A percentile compares a stretch with the other conserved stretches of the same genome.
phyloP scores from a whole-genome alignment of 64 coral and sea anemone species.

The Stichodactyla helianthus region DNA sequence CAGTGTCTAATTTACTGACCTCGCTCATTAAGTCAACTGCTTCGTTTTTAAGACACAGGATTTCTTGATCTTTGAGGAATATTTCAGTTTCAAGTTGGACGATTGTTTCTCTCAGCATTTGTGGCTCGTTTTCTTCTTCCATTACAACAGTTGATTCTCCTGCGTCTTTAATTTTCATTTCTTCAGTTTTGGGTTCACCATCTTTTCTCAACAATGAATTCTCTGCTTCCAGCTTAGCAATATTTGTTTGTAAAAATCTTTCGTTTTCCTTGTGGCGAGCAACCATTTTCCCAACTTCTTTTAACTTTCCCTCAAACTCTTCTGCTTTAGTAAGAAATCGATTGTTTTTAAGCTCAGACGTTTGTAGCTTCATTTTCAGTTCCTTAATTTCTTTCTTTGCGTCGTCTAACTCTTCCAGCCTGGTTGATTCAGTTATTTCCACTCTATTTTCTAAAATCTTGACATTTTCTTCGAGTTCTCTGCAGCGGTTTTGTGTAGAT shows the following conservation, averaged over 20 bases:
- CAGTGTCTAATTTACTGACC: constrained; percentile 61
- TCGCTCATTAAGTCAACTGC: constrained; percentile 84
- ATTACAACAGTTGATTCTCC: neutral
- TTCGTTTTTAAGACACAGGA: constrained; percentile 75
- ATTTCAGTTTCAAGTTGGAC: constrained; percentile 71
- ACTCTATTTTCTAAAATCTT: neutral
- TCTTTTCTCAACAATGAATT: neutral
- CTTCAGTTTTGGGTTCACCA: neutral
- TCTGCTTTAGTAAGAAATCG: neutral
- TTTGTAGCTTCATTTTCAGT: neutral
- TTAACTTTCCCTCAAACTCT: constrained; percentile 51
- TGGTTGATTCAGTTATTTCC: constrained; percentile 7
- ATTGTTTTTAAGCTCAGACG: neutral
- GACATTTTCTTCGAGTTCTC: constrained; percentile 32
- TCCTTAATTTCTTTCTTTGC: neutral
- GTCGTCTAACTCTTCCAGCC: constrained; percentile 25
- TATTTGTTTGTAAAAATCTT: constrained; percentile 10
- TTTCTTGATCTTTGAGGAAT: constrained; percentile 73
- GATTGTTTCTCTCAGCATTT: constrained; percentile 52
- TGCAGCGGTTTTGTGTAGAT: neutral
- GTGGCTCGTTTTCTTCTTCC: constrained; percentile 15
- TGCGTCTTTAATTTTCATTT: neutral
- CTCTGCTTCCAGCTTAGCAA: constrained; percentile 32
- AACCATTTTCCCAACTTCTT: constrained; percentile 29
- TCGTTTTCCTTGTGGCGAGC: constrained; percentile 15